Evolutionary conservation across 2,113 vertebrate genomes (phyloP).

Genomic region (Eurypyga helias): DNA sequence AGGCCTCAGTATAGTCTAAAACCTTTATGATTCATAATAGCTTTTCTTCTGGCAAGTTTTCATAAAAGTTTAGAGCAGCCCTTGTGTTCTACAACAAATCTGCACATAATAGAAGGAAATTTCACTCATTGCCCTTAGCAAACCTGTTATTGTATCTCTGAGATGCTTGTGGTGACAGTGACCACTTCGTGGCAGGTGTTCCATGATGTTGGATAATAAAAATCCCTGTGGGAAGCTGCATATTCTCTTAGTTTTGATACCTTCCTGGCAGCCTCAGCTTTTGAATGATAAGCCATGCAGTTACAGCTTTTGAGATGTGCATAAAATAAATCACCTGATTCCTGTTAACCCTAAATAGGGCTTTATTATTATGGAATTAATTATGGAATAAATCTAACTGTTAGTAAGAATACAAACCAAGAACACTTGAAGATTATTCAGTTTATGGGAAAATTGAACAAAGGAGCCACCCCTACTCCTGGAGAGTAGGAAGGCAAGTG

Average conservation of each 20-base stretch:
- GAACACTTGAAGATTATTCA: neutral
- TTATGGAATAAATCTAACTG: neutral
- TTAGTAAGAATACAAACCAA: neutral
- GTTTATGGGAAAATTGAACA: neutral
- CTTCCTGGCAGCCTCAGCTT: conserved; percentile 37
- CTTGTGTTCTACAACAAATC: neutral
- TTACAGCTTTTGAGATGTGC: conserved; percentile 53
- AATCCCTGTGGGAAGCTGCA: conserved; percentile 30
- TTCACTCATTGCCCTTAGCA: neutral
- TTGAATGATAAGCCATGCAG: conserved; percentile 61
- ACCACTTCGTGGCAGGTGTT: conserved; percentile 23
- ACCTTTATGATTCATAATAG: conserved; percentile 4
- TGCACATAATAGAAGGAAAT: neutral
- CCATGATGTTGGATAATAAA: conserved; percentile 37
- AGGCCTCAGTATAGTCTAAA: neutral
- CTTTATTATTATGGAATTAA: neutral
- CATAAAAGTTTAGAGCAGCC: neutral
- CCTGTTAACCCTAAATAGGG: conserved; percentile 9
- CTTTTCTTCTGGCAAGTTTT: conserved; percentile 13
- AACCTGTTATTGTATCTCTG: conserved; percentile 15
- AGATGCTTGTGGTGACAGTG: conserved; percentile 29
- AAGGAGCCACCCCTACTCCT: neutral
- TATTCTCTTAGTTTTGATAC: conserved; percentile 14
- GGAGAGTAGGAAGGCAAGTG: neutral
- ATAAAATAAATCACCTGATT: conserved; percentile 30